These are phyloP conservation scores for Coptotermes formosanus DNA, from an alignment of 1,140 invertebrate species.

Conservation along the genomic window DNA sequence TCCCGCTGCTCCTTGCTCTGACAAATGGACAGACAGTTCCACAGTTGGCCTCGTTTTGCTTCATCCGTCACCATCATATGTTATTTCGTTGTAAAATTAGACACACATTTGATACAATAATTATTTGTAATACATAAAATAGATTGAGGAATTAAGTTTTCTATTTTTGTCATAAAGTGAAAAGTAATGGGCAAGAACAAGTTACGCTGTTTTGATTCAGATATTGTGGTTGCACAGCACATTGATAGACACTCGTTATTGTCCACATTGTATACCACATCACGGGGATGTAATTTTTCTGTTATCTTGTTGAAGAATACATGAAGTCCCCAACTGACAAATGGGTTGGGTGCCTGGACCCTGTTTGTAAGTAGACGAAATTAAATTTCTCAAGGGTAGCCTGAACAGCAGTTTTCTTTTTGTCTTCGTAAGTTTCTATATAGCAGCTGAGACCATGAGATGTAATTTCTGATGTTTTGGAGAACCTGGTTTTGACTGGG, in stretches of 20 bases:
- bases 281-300: neutral
- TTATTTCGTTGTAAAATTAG: neutral
- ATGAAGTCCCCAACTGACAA: too few species aligned
- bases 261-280: neutral
- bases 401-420: too few species aligned
- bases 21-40: slow-evolving; percentile 44
- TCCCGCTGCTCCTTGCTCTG: slow-evolving; percentile 72
- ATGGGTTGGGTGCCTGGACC: too few species aligned
- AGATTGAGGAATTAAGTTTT: neutral
- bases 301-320: neutral
- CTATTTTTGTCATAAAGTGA: neutral
- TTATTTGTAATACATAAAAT: neutral
- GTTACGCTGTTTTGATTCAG: neutral
- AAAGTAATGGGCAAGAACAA: neutral
- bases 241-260: neutral
- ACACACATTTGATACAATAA: neutral
- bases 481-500: too few species aligned
- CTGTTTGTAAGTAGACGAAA: too few species aligned
- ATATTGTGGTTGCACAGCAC: neutral
- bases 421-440: too few species aligned
- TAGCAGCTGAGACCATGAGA: too few species aligned
- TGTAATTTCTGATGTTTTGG: too few species aligned
- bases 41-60: neutral
- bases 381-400: too few species aligned
- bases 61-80: neutral